Percentiles rank a stretch among this genome's conserved stretches.
These are phyloP conservation scores for Belgica antarctica DNA, from an alignment of 2,888 invertebrate species.

Conservation along the genomic window DNA sequence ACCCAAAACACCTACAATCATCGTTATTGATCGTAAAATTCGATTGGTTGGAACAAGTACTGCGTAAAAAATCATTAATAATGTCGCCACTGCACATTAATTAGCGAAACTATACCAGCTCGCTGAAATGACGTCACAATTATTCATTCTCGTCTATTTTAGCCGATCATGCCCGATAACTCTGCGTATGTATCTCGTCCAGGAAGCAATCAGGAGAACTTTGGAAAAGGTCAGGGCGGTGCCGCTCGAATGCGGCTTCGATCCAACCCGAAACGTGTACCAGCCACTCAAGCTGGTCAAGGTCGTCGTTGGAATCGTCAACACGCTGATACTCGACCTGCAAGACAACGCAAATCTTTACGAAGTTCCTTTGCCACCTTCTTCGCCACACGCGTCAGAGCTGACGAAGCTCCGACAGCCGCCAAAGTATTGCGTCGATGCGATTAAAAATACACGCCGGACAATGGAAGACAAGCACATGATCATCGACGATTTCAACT, in stretches of 20 bases:
- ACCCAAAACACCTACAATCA: too few relatives aligned
- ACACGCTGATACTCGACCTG: conserved; percentile 67
- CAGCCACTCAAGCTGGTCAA: conserved; percentile 73
- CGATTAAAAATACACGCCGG: conserved; percentile 77
- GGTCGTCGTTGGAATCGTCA: conserved; percentile 68
- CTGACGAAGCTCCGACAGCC: conserved; percentile 51
- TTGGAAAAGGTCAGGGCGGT: conserved; percentile 21
- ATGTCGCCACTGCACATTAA: too few relatives aligned
- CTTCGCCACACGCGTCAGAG: conserved; percentile 55
- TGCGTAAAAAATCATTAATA: too few relatives aligned
- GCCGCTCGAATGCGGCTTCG: conserved; percentile 37
- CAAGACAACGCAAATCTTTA: conserved; percentile 65
- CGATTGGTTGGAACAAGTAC: too few relatives aligned
- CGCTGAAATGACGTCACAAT: neutral
- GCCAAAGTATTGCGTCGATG: conserved; percentile 63
- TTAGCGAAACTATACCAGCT: too few relatives aligned
- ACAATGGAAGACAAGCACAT: conserved; percentile 92
- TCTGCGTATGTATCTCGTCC: conserved; percentile 11
- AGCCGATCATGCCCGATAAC: conserved; percentile 25
- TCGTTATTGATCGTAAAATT: too few relatives aligned
- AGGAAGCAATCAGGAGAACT: conserved; percentile 12
- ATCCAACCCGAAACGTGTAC: conserved; percentile 57
- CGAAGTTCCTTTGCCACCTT: conserved; percentile 62
- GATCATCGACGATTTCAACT: conserved; percentile 77
- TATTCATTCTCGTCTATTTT: conserved; percentile 1